Percentiles rank a stretch among this genome's conserved stretches.
Conservation (phyloP, 2,797 vertebrate genomes). For the Alcedo quadribrachys region DNA sequence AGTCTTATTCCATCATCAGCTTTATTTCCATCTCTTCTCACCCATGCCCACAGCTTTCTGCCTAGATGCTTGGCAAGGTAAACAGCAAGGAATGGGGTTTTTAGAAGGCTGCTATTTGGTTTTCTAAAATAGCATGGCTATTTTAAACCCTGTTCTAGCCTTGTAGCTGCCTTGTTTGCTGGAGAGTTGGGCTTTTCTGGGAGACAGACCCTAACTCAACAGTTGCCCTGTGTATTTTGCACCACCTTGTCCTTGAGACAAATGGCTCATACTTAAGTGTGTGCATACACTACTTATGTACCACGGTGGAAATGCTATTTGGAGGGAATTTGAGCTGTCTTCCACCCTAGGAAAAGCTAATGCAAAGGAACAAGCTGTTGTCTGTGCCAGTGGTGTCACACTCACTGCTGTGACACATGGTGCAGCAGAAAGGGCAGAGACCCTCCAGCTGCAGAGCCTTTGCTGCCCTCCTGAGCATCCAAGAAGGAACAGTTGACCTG, state of each 20-base stretch:
- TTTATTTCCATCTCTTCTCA: neutral
- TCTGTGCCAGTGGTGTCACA: neutral
- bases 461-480: neutral
- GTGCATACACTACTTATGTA: too few relatives aligned
- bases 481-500: neutral
- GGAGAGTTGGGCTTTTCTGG: accelerated
- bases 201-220: accelerated
- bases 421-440: neutral
- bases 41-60: neutral
- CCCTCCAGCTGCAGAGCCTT: neutral
- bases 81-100: accelerated
- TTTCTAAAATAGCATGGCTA: neutral
- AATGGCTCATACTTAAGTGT: too few relatives aligned
- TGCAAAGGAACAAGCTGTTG: neutral
- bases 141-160: neutral
- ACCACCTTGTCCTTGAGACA: neutral
- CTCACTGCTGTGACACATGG: neutral
- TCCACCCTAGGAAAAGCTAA: neutral
- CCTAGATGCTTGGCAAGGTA: neutral
- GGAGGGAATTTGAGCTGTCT: neutral
- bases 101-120: neutral
- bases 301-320: neutral
- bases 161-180: neutral
- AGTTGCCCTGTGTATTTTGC: too few relatives aligned
- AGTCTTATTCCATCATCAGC: neutral